Evolutionary conservation across 2,888 invertebrate species (phyloP).

Genomic region (Pachydiplax longipennis): DNA sequence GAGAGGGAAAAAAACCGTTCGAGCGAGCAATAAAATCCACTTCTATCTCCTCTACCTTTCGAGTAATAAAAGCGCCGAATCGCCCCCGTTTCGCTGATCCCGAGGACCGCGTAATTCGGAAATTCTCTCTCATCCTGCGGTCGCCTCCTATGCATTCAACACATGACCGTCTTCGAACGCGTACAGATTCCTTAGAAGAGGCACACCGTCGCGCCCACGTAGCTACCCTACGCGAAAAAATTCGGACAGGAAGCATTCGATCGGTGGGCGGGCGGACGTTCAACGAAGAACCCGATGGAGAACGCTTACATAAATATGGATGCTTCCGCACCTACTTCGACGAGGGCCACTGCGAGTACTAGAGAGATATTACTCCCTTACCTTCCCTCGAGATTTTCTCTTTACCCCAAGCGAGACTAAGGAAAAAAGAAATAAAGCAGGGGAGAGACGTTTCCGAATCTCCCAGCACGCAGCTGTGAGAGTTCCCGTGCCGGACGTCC

Average conservation of each 20-base stretch:
- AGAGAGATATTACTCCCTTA: neutral
- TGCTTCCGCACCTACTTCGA: neutral
- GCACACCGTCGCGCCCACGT: neutral
- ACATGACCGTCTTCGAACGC: neutral
- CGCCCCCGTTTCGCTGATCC: too few relatives aligned
- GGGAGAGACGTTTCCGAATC: neutral
- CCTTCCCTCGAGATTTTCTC: neutral
- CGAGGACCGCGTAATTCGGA: too few relatives aligned
- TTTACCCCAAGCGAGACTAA: neutral
- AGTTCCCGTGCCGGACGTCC: neutral
- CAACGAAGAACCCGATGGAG: neutral
- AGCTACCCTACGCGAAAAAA: neutral
- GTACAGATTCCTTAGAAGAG: neutral
- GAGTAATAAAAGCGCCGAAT: too few relatives aligned
- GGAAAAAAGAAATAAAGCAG: neutral
- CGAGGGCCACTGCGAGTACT: neutral
- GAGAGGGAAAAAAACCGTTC: too few relatives aligned
- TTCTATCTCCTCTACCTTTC: too few relatives aligned
- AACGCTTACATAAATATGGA: neutral
- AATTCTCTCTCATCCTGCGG: too few relatives aligned
- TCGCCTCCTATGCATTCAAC: too few relatives aligned
- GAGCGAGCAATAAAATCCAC: too few relatives aligned
- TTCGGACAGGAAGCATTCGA: neutral
- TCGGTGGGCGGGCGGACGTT: neutral
- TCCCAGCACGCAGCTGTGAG: neutral